phyloP scores from a whole-genome alignment of 2,888 invertebrate species.

The Tryphoninae sp. region DNA sequence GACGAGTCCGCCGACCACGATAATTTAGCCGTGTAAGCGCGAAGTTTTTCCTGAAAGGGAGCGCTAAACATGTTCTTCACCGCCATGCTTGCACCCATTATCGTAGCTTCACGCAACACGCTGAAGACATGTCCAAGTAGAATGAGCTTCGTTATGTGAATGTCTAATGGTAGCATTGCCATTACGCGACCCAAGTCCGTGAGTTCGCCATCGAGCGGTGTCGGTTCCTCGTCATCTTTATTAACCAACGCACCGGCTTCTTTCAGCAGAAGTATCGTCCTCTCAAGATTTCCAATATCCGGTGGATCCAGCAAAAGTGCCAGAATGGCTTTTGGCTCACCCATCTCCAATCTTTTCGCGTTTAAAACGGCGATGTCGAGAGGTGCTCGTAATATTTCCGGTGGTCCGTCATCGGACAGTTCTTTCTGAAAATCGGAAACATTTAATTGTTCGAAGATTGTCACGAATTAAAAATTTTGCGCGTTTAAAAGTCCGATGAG shows the following conservation, averaged over 20 bases:
- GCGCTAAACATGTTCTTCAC: conserved; percentile 90
- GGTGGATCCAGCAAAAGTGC: conserved; percentile 95
- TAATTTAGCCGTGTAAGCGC: conserved; percentile 89
- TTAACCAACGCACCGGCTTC: conserved; percentile 91
- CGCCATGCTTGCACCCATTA: conserved; percentile 93
- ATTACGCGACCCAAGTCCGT: conserved; percentile 93
- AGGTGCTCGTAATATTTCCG: conserved; percentile 92
- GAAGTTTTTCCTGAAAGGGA: conserved; percentile 87
- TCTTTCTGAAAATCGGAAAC: conserved; percentile 61
- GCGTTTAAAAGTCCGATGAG: neutral
- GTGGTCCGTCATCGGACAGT: conserved; percentile 84
- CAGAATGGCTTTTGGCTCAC: conserved; percentile 89
- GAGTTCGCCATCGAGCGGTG: conserved; percentile 90
- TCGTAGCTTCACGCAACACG: conserved; percentile 90
- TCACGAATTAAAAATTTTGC: conserved; percentile 23
- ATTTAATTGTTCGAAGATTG: conserved; percentile 70
- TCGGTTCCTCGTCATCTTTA: conserved; percentile 83
- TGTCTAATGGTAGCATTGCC: conserved; percentile 91
- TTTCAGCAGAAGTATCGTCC: conserved; percentile 92
- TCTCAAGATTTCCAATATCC: conserved; percentile 89
- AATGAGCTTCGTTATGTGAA: conserved; percentile 91
- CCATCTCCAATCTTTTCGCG: conserved; percentile 91
- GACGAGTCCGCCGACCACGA: conserved; percentile 91
- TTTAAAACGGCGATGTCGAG: conserved; percentile 90
- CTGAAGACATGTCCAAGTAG: conserved; percentile 93